These are phyloP conservation scores for Spodoptera exigua DNA, from an alignment of 2,888 invertebrate species.

Conservation along the genomic window DNA sequence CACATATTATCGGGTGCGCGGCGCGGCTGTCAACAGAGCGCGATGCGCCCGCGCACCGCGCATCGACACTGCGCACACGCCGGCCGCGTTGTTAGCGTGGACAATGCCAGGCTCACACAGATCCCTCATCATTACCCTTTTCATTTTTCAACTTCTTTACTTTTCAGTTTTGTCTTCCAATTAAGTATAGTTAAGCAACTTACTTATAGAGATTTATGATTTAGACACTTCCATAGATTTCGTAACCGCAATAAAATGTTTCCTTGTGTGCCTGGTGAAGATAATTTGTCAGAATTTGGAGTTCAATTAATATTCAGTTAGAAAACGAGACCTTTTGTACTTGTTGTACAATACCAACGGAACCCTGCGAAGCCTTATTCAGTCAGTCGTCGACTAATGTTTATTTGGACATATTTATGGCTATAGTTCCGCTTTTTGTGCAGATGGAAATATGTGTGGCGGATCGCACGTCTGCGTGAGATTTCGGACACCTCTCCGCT, in stretches of 20 bases:
- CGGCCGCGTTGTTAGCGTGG: constrained; percentile 75
- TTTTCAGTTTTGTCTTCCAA: constrained; percentile 13
- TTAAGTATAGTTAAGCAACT: too few species aligned
- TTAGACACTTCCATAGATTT: too few species aligned
- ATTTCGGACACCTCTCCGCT: constrained; percentile 89
- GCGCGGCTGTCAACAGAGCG: constrained; percentile 79
- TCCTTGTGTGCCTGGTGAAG: too few species aligned
- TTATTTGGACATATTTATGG: constrained; percentile 90
- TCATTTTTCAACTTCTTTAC: constrained; percentile 53
- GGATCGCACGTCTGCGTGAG: constrained; percentile 89
- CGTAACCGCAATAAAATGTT: too few species aligned
- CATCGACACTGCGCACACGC: constrained; percentile 62
- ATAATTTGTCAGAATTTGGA: too few species aligned
- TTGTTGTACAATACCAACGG: constrained; percentile 60
- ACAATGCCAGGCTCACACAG: constrained; percentile 75
- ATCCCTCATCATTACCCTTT: constrained; percentile 72
- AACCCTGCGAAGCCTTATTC: constrained; percentile 79
- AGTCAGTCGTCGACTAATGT: constrained; percentile 84
- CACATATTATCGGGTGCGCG: constrained; percentile 87
- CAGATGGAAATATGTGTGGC: constrained; percentile 90
- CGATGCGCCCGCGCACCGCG: constrained; percentile 54
- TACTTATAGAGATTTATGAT: too few species aligned
- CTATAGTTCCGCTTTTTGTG: constrained; percentile 90
- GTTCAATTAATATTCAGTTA: too few species aligned
- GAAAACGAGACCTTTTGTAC: too few species aligned